phyloP scores from a whole-genome alignment of 1,140 invertebrate genomes.

The Nixonia krombeini region DNA sequence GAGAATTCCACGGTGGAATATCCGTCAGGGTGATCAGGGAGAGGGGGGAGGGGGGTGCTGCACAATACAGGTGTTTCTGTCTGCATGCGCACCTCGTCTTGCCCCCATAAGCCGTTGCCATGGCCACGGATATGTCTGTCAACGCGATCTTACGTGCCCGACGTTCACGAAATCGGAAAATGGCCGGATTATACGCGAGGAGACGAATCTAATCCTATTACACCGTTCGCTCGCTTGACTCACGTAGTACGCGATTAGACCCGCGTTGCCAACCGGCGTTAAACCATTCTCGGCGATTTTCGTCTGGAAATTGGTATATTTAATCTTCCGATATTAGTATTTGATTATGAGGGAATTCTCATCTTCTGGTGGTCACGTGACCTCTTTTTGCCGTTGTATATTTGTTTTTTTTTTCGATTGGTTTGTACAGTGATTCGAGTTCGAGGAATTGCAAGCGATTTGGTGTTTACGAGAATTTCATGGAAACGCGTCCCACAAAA shows the following conservation, averaged over 20 bases:
- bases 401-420: too few relatives aligned
- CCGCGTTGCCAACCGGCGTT: neutral
- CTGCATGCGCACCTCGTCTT: constrained; percentile 1
- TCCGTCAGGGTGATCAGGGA: neutral
- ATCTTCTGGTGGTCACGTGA: too few relatives aligned
- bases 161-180: neutral
- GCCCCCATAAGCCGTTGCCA: constrained; percentile 18
- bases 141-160: neutral
- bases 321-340: too few relatives aligned
- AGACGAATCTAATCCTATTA: constrained; percentile 8
- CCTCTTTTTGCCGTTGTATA: too few relatives aligned
- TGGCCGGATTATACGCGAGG: neutral
- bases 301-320: too few relatives aligned
- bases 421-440: too few relatives aligned
- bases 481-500: too few relatives aligned
- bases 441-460: too few relatives aligned
- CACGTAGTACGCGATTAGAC: too few relatives aligned
- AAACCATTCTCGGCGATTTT: neutral
- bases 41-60: neutral
- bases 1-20: constrained; percentile 27
- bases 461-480: too few relatives aligned
- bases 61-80: neutral
- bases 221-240: neutral
- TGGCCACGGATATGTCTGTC: constrained; percentile 18
- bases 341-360: too few relatives aligned